Evolutionary conservation across 2,113 vertebrate species (phyloP).

Genomic region (Tonatia bakeri): DNA sequence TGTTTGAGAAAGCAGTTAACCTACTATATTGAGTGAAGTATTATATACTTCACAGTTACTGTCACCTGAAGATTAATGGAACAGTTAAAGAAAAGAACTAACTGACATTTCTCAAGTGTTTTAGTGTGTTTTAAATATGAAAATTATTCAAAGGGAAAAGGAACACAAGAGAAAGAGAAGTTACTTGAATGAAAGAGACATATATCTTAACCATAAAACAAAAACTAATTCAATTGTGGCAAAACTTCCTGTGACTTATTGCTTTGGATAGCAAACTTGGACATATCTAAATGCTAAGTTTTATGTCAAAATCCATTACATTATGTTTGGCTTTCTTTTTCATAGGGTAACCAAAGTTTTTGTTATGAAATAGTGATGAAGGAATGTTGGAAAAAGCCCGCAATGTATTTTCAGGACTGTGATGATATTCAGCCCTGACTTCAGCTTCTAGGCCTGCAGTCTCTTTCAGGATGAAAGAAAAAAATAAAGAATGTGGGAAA

Average conservation of each 20-base stretch:
- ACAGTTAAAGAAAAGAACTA: background rate
- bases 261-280: background rate
- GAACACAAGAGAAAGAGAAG: background rate
- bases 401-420: background rate
- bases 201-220: constrained; percentile 54
- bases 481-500: background rate
- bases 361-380: background rate
- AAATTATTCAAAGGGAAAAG: constrained; percentile 18
- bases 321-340: constrained; percentile 33
- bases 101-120: background rate
- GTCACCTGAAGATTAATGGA: background rate
- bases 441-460: background rate
- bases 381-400: background rate
- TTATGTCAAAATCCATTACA: constrained; percentile 50
- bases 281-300: constrained; percentile 25
- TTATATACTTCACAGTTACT: background rate
- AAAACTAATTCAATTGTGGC: background rate
- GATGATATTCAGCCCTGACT: background rate
- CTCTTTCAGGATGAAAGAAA: background rate
- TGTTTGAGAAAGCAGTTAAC: background rate
- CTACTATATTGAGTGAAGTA: background rate
- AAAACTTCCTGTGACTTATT: background rate
- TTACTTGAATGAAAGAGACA: background rate
- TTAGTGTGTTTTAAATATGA: constrained; percentile 22
- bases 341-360: constrained; percentile 2